Conservation (phyloP, 2,797 vertebrate species). For the Micrastur ruficollis region DNA sequence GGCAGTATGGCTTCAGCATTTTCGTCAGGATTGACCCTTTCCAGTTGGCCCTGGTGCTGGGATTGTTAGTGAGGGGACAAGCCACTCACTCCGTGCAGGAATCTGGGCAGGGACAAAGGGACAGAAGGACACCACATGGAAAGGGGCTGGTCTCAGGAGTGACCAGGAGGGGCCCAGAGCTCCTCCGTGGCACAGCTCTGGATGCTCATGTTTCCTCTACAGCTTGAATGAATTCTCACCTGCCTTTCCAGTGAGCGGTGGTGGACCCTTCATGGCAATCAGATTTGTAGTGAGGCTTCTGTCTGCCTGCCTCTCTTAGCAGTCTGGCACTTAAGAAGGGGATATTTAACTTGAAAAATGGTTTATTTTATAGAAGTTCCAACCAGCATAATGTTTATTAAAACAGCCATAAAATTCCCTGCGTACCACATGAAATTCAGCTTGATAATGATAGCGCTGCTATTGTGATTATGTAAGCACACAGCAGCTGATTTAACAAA, state of each 20-base stretch:
- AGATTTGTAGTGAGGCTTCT: neutral
- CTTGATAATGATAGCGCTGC: neutral
- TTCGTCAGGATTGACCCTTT: neutral
- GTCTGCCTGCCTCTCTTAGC: neutral
- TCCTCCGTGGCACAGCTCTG: neutral
- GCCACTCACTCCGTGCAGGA: neutral
- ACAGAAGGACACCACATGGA: neutral
- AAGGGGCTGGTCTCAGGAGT: neutral
- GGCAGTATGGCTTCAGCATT: neutral
- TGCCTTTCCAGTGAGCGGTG: neutral
- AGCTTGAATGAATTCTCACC: neutral
- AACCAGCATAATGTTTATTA: constrained; percentile 24
- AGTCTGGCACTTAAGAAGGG: neutral
- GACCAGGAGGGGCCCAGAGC: neutral
- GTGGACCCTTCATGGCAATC: neutral
- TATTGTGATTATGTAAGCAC: constrained; percentile 10
- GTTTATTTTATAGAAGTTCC: constrained; percentile 12
- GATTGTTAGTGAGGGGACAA: neutral
- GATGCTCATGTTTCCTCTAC: fast-evolving
- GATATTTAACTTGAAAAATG: constrained; percentile 28
- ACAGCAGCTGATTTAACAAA: constrained; percentile 10
- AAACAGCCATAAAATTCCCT: constrained; percentile 15
- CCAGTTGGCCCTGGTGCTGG: neutral
- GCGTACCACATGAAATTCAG: neutral
- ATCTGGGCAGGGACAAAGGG: neutral